These are phyloP conservation scores for Microcebus ravelobensis DNA, from an alignment of 2,113 vertebrate genomes.

Conservation along the genomic window DNA sequence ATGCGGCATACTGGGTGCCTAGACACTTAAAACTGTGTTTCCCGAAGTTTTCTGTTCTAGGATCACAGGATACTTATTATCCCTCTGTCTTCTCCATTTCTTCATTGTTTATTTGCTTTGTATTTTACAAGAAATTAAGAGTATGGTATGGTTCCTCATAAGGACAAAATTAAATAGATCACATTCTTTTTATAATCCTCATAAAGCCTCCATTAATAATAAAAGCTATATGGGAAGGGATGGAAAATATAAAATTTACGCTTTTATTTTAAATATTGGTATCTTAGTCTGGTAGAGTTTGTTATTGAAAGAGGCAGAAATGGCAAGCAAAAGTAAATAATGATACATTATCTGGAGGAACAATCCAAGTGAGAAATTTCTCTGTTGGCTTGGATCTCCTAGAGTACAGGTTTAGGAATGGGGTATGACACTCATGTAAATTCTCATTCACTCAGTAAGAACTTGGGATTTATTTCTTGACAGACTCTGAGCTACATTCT, in stretches of 20 bases:
- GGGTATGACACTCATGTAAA: not conserved
- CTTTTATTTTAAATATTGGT: not conserved
- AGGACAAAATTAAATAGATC: not conserved
- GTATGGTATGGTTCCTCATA: not conserved
- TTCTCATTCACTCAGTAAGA: not conserved
- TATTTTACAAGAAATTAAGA: not conserved
- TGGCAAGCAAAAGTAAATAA: not conserved
- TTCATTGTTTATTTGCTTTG: not conserved
- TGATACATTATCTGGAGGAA: not conserved
- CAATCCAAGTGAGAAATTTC: not conserved
- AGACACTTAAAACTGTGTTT: not conserved
- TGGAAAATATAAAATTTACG: not conserved
- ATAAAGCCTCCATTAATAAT: not conserved
- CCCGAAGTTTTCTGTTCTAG: not conserved
- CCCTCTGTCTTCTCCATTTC: not conserved
- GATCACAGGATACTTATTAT: not conserved
- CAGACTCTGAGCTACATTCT: not conserved
- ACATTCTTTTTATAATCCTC: not conserved
- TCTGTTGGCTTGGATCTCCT: not conserved
- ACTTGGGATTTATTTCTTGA: not conserved
- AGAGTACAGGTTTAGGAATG: not conserved
- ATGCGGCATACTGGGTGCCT: too few species aligned
- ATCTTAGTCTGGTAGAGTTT: not conserved
- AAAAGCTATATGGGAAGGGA: not conserved
- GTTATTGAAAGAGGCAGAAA: not conserved